Evolutionary conservation across 1,140 invertebrate species (phyloP), one percentile per base, ranked within the genome.

Genomic region (Cydia fagiglandana): DNA sequence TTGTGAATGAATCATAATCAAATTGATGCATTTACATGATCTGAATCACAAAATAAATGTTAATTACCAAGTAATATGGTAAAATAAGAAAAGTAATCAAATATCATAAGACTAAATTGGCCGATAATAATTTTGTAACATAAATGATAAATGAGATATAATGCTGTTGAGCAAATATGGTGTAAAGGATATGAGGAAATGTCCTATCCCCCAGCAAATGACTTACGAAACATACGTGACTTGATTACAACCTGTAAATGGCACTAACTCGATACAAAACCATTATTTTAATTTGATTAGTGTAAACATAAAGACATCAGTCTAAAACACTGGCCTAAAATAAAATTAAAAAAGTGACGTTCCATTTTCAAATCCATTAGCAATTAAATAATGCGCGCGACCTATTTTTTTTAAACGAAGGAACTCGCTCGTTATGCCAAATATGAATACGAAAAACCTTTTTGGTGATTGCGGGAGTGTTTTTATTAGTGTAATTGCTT

Each of bases 211-310:
- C 38, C 15, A 41, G 38, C 66, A 15, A 70, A 41, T 41, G 64
- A 15, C 28, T 70, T 61, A 24, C 56, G 66, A 34, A 41, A 70
- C 10, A 47, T 47, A 90, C 86, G 86, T 88, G 87, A 88, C 78
- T 79, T 79, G 83, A 86, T 89, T 85, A 88, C 77, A 68, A 56
- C 28, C 30, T 50, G 70, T 78, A 47, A 76, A 66, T 76, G 75
- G 66, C 73, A 50, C n/a, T 74, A 77, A 64, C 30, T n/a, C 66
- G 20, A 10, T 70, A 17, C n/a, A 9, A 70, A 30, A 70, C 1
- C 15, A 13, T 70, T 70, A 70, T 12, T 70, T 41, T 70, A 70
- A 70, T 15, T 12, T 38, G 2, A n/a, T 17, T 38, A 17, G 1
- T 70, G 30, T 13, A 70, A 70, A 70, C 30, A 70, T 10, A n/a